Base-by-base conservation (phyloP, 1,140 invertebrate species). In the Caerostris extrusa region DNA sequence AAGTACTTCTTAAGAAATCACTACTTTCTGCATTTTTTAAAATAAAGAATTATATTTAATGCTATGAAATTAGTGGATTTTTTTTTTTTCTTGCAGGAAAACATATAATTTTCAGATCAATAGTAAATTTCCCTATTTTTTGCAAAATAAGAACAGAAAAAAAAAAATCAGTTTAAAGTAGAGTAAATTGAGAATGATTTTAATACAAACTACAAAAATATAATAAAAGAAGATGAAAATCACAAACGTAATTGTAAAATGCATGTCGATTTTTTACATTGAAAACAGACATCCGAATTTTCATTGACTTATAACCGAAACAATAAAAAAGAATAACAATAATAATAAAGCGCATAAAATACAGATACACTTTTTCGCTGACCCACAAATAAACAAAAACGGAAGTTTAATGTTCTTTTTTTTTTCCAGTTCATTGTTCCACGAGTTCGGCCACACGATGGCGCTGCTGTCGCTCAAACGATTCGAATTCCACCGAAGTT, bases 361-460 rank as follows among this genome's bases (percentile, higher is more conserved):
- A 3, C 71, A 19, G 71, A n/a, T 64, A 64, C 85, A 64, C 86
- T 64, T 53, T 64, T 88, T 19, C 61, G 60, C 64, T 77, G 58
- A 82, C 90, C 90, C 71, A 91, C 71, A 83, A 91, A 81, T 91
- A 55, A 8, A 71, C 12, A 61, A 53, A 90, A 91, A 82, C 90
- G 90, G 69, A 91, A 91, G 90, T 83, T 61, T 34, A 34, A 34
- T 34, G 0, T 34, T 34, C 2, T 14, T 14, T 60, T 88, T 8
- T 91, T 90, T 82, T 82, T 91, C 90, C 90, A 91, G 90, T 91
- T 91, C 90, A 82, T 60, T 61, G 69, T 58, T 60, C 90, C 19
- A 60, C 58, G 5, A 17, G 60, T 60, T 61, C 17, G 14, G 5
- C 56, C 89, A 50, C 89, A 50, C 10, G 69, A 82, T 82, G 89